A percentile compares a stretch with the other conserved stretches of the same genome.
These are phyloP conservation scores for Troides oblongomaculatus DNA, from an alignment of 2,888 invertebrate genomes.

Conservation along the genomic window DNA sequence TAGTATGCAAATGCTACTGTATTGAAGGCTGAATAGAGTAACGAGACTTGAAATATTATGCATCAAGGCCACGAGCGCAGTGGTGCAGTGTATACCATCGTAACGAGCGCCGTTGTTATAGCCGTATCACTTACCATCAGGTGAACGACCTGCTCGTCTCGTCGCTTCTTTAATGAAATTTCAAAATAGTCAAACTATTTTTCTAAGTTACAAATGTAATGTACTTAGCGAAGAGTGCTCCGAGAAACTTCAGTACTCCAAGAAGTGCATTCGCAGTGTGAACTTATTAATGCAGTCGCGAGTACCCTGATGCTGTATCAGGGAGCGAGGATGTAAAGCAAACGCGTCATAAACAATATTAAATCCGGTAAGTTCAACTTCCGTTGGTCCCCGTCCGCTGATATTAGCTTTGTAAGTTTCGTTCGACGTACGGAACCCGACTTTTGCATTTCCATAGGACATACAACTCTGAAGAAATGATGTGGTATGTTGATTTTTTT, in stretches of 20 bases:
- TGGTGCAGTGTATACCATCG: too few relatives aligned
- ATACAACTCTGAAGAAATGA: not conserved
- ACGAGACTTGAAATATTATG: too few relatives aligned
- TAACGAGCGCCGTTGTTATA: too few relatives aligned
- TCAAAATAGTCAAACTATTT: too few relatives aligned
- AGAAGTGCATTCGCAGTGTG: slow-evolving; percentile 30
- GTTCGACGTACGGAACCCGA: slow-evolving; percentile 55
- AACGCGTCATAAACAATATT: slow-evolving; percentile 75
- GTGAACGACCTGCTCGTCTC: too few relatives aligned
- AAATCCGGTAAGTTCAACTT: slow-evolving; percentile 53
- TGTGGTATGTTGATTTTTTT: too few relatives aligned
- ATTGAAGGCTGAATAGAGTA: too few relatives aligned
- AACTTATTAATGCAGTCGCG: slow-evolving; percentile 48
- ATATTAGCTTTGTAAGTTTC: slow-evolving; percentile 65
- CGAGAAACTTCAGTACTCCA: slow-evolving; percentile 5
- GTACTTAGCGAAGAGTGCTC: not conserved
- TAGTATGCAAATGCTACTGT: too few relatives aligned
- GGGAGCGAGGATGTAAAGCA: slow-evolving; percentile 67
- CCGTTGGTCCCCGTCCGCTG: slow-evolving; percentile 43
- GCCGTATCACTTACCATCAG: too few relatives aligned
- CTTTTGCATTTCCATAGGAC: slow-evolving; percentile 56
- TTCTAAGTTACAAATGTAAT: too few relatives aligned
- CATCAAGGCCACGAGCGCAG: too few relatives aligned
- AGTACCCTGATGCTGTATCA: slow-evolving; percentile 39
- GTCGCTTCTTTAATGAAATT: too few relatives aligned